phyloP scores from a whole-genome alignment of 92 coral and sea anemone species.

The Parazoanthus atlanticus region DNA sequence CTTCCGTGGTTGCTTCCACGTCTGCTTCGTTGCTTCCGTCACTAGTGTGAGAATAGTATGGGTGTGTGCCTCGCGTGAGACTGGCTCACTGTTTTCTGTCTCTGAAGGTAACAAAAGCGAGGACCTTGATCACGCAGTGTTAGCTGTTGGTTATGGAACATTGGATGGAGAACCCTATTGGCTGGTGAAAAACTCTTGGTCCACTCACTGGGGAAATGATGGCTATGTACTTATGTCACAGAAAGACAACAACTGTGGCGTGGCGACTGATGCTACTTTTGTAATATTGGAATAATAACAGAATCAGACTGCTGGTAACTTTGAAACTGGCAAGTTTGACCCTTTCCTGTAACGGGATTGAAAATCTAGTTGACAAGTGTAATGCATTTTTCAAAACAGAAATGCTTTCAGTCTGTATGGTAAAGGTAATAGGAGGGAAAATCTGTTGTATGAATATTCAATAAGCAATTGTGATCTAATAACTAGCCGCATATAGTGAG shows the following conservation, averaged over 20 bases:
- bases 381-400: neutral
- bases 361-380: too few species aligned
- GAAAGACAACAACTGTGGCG: constrained; percentile 95
- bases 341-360: neutral
- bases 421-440: too few species aligned
- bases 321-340: neutral
- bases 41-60: neutral
- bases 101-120: constrained; percentile 78
- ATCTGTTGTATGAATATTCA: too few species aligned
- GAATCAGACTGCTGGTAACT: neutral
- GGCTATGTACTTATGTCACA: constrained; percentile 96
- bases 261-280: constrained; percentile 96
- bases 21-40: neutral
- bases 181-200: constrained; percentile 98
- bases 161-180: constrained; percentile 84
- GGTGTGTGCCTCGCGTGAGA: neutral
- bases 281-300: constrained; percentile 67
- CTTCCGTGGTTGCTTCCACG: too few species aligned
- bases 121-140: constrained; percentile 91
- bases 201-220: constrained; percentile 98
- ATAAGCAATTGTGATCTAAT: too few species aligned
- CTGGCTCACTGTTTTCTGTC: neutral
- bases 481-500: too few species aligned
- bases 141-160: constrained; percentile 98
- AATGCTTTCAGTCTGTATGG: neutral